Percentiles rank a stretch among this genome's conserved stretches.
Conservation (phyloP, 30 jellyfish, hydroid and myxozoan genomes). For the Aurelia sp. region DNA sequence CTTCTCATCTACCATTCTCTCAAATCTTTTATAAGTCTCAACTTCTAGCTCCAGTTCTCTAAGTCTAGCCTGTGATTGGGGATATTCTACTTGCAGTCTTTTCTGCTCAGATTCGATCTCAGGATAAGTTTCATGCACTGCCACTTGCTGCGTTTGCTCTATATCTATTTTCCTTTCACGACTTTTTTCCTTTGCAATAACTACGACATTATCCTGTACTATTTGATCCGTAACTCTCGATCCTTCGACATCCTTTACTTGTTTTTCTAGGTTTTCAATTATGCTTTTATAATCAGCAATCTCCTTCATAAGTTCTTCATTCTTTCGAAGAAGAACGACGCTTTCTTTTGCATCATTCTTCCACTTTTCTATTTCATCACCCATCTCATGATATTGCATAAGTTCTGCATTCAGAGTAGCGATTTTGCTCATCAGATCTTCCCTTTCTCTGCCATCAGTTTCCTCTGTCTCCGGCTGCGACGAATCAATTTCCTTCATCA, state of each 20-base stretch:
- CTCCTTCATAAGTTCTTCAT: constrained; percentile 8
- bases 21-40: constrained; percentile 47
- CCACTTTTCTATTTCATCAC: constrained; percentile 35
- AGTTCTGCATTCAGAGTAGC: constrained; percentile 25
- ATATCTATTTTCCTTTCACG: not conserved
- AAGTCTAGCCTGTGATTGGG: constrained; percentile 27
- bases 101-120: constrained; percentile 2
- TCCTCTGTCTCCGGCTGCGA: constrained; percentile 17
- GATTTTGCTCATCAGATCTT: not conserved
- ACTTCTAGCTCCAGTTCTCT: constrained; percentile 57
- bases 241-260: constrained; percentile 11
- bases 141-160: not conserved
- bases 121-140: not conserved
- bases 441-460: not conserved
- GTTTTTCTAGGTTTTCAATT: constrained; percentile 14
- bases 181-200: not conserved
- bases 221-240: not conserved
- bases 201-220: not conserved
- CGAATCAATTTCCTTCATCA: not conserved
- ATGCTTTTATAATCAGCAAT: constrained; percentile 1
- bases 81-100: constrained; percentile 18
- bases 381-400: constrained; percentile 1
- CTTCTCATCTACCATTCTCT: constrained; percentile 14
- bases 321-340: not conserved
- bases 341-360: not conserved